These are phyloP conservation scores for Paedocypris micromegethes DNA, from an alignment of 2,797 vertebrate genomes.

Conservation along the genomic window DNA sequence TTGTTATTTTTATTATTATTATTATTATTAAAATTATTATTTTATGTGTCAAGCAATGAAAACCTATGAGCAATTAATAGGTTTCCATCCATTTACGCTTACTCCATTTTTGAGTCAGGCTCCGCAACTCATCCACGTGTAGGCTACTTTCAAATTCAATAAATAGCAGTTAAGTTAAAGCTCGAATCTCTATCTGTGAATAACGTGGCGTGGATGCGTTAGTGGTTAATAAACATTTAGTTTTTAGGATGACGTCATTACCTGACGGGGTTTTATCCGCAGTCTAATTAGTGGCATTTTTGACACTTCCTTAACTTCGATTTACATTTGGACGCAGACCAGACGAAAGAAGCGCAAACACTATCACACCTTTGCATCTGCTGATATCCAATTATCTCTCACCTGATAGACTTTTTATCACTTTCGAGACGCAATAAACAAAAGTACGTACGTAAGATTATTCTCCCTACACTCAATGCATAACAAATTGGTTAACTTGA, in stretches of 20 bases:
- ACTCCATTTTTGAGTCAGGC: no score
- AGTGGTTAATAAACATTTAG: neutral
- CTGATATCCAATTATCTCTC: constrained; percentile 32
- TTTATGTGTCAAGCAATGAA: no score
- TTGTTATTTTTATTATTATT: no score
- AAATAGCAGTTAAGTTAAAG: no score
- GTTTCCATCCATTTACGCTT: no score
- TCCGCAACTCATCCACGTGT: no score
- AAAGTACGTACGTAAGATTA: constrained; percentile 1
- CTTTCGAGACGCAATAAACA: no score
- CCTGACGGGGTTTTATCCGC: constrained; percentile 12
- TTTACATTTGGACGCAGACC: neutral
- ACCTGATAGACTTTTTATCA: neutral
- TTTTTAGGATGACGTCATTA: neutral
- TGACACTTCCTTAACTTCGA: constrained; percentile 17
- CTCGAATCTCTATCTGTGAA: no score
- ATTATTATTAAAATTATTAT: no score
- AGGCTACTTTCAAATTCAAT: no score
- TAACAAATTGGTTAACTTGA: neutral
- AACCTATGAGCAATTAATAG: no score
- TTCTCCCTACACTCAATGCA: constrained; percentile 1
- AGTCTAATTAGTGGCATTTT: constrained; percentile 27
- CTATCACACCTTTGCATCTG: constrained; percentile 8
- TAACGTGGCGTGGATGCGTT: no score
- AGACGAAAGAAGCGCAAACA: constrained; percentile 17